These are phyloP conservation scores for Tinea pellionella DNA, from an alignment of 2,888 invertebrate genomes.

Conservation along the genomic window DNA sequence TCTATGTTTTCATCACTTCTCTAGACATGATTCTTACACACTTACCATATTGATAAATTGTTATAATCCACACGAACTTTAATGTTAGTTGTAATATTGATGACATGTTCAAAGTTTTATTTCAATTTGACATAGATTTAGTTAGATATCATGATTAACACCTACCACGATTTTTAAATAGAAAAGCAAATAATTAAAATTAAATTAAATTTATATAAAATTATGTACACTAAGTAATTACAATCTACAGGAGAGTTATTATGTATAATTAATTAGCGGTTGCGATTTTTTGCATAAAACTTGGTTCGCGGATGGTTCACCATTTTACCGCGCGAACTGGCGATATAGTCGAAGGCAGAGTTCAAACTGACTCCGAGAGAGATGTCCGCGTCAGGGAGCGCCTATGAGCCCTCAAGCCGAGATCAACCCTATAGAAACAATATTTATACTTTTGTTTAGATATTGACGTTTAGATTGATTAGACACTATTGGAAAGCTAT, in stretches of 20 bases:
- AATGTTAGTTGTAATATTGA: not conserved
- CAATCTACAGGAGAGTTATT: too few relatives aligned
- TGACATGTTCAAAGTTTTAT: not conserved
- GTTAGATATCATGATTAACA: not conserved
- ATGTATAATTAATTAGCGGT: not conserved
- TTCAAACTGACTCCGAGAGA: slow-evolving; percentile 1
- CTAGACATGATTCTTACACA: too few relatives aligned
- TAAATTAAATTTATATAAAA: not conserved
- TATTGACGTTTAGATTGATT: not conserved
- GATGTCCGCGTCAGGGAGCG: not conserved
- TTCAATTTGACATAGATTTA: not conserved
- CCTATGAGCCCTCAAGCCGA: not conserved
- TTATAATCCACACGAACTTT: not conserved
- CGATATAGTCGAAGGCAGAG: not conserved
- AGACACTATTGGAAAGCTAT: not conserved
- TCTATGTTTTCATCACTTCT: too few relatives aligned
- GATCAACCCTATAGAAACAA: not conserved
- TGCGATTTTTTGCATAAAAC: not conserved
- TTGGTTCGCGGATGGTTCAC: not conserved
- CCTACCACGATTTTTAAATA: not conserved
- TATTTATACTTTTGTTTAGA: not conserved
- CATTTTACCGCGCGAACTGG: slow-evolving; percentile 4
- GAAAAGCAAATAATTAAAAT: not conserved
- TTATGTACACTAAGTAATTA: not conserved
- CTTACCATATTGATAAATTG: not conserved